These are phyloP conservation scores for Gadopsis marmoratus DNA, from an alignment of 2,797 vertebrate genomes.

Conservation along the genomic window DNA sequence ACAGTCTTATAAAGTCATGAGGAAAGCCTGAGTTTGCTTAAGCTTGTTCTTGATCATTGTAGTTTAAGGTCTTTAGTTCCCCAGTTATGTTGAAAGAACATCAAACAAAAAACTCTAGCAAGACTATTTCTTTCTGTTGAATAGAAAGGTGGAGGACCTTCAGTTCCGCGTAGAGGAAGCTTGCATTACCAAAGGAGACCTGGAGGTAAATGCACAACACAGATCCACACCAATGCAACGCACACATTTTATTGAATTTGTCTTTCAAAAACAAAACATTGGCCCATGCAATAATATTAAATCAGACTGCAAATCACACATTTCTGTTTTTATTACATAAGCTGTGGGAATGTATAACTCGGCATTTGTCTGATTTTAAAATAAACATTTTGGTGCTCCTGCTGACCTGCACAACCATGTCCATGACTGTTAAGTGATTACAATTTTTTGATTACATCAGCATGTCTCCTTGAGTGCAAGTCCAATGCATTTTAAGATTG, in stretches of 20 bases:
- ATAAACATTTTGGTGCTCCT: background rate
- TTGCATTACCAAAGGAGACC: slow-evolving; percentile 99
- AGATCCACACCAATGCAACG: slow-evolving; percentile 1
- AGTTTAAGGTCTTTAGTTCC: background rate
- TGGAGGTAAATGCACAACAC: slow-evolving; percentile 91
- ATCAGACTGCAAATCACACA: background rate
- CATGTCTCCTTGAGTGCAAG: background rate
- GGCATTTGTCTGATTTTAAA: background rate
- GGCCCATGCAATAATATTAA: background rate
- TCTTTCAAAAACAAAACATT: background rate
- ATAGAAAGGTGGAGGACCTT: slow-evolving; percentile 98
- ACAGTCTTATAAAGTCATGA: slow-evolving; percentile 5
- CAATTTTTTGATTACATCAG: background rate
- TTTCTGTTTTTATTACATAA: background rate
- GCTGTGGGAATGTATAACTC: background rate
- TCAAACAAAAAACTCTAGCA: background rate
- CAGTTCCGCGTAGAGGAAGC: slow-evolving; percentile 99
- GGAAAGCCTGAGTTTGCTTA: background rate
- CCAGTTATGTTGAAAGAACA: background rate
- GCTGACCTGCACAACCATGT: background rate
- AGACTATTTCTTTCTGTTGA: slow-evolving; percentile 29
- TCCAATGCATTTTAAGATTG: slow-evolving; percentile 1
- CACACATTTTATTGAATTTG: slow-evolving; percentile 3
- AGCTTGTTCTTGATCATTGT: slow-evolving; percentile 3
- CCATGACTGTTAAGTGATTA: slow-evolving; percentile 1